Evolutionary conservation across 2,888 invertebrate species (phyloP).

Genomic region (Sinotaia quadrata): DNA sequence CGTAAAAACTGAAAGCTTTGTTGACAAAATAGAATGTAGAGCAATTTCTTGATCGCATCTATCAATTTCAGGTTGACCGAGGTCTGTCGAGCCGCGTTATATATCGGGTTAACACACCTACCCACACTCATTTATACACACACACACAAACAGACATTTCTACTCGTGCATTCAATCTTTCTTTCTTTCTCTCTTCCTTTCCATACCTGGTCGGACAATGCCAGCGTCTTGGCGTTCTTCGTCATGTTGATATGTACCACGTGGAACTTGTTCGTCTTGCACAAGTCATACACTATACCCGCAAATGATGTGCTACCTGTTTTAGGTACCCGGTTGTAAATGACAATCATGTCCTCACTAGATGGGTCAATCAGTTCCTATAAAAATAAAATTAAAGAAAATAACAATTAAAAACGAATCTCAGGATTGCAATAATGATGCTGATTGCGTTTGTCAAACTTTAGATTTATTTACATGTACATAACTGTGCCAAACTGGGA

Average conservation of each 20-base stretch:
- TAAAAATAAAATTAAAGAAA: no score
- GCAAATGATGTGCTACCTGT: constrained; percentile 97
- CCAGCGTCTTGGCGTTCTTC: constrained; percentile 95
- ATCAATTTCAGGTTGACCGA: no score
- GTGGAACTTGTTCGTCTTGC: constrained; percentile 82
- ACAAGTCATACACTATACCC: constrained; percentile 90
- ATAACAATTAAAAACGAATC: no score
- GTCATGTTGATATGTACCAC: constrained; percentile 96
- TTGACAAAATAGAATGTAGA: no score
- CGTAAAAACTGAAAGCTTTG: no score
- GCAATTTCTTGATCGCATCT: no score
- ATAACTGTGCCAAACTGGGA: no score
- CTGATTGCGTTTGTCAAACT: no score
- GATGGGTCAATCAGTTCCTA: no score
- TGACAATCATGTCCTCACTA: constrained; percentile 76
- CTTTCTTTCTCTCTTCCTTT: constrained; percentile 48
- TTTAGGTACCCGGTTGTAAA: constrained; percentile 97
- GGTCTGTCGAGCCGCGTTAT: no score
- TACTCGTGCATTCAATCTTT: not conserved
- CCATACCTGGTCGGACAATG: constrained; percentile 87
- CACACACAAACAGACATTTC: not conserved
- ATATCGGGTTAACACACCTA: not conserved
- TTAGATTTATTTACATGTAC: no score
- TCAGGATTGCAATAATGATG: no score
- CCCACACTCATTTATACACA: not conserved